These are phyloP conservation scores for Lycaena phlaeas DNA, from an alignment of 2,888 invertebrate species.

Conservation along the genomic window DNA sequence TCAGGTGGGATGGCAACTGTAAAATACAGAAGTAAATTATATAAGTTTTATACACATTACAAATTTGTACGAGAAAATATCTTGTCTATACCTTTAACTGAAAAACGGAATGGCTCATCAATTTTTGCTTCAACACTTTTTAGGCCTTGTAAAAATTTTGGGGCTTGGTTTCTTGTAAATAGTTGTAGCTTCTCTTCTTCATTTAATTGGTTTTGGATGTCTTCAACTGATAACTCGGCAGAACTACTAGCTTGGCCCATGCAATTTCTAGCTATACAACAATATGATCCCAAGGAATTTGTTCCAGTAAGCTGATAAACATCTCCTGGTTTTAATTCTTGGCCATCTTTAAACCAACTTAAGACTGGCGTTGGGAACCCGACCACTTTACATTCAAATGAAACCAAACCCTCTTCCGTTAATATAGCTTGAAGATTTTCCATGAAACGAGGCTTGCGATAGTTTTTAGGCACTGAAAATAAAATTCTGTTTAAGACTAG, in stretches of 20 bases:
- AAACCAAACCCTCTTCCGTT: slow-evolving; percentile 92
- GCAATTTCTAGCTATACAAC: slow-evolving; percentile 90
- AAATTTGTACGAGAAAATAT: too few relatives aligned
- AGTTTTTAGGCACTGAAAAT: slow-evolving; percentile 89
- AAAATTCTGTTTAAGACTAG: not conserved
- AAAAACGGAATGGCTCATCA: slow-evolving; percentile 85
- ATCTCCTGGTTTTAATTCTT: slow-evolving; percentile 92
- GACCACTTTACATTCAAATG: slow-evolving; percentile 94
- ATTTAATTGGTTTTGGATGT: slow-evolving; percentile 90
- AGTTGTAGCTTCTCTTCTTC: slow-evolving; percentile 87
- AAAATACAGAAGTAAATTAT: slow-evolving; percentile 23
- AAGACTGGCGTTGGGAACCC: slow-evolving; percentile 91
- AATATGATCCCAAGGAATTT: slow-evolving; percentile 90
- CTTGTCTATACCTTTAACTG: slow-evolving; percentile 82
- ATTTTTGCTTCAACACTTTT: slow-evolving; percentile 88
- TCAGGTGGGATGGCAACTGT: slow-evolving; percentile 85
- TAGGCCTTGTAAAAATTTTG: slow-evolving; percentile 85
- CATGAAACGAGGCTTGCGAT: slow-evolving; percentile 90
- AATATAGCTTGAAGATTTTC: slow-evolving; percentile 90
- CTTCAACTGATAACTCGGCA: slow-evolving; percentile 90
- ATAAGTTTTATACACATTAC: too few relatives aligned
- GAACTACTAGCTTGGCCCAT: slow-evolving; percentile 92
- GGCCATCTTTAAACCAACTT: slow-evolving; percentile 94
- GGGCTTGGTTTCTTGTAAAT: slow-evolving; percentile 84
- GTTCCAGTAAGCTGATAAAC: slow-evolving; percentile 93